These are phyloP conservation scores for Cantharis nigra DNA, from an alignment of 2,888 invertebrate genomes.

Conservation along the genomic window DNA sequence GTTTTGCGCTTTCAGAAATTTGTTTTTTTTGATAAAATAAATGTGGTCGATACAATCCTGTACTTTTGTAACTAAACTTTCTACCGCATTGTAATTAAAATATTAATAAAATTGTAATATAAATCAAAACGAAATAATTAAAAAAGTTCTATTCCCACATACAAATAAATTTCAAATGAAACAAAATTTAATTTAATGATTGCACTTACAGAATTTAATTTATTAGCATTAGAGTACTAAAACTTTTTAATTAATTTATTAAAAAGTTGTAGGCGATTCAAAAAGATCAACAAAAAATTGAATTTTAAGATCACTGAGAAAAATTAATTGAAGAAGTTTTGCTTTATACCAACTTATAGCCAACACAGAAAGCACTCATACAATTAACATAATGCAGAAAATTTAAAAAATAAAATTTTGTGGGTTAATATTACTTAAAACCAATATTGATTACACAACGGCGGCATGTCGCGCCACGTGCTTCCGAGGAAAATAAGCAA, in stretches of 20 bases:
- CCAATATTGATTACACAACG: background rate
- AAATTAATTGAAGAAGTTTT: background rate
- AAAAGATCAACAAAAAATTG: background rate
- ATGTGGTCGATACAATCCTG: background rate
- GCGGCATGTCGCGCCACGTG: background rate
- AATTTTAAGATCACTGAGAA: background rate
- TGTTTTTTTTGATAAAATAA: too few species aligned
- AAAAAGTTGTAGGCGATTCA: background rate
- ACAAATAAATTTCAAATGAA: background rate
- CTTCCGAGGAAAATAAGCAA: background rate
- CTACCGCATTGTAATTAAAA: background rate
- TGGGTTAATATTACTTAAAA: too few species aligned
- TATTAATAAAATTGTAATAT: background rate
- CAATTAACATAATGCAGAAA: background rate
- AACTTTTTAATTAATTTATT: background rate
- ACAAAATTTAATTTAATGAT: background rate
- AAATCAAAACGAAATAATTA: background rate
- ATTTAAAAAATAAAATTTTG: background rate
- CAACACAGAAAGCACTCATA: background rate
- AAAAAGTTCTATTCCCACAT: background rate
- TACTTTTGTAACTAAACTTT: background rate
- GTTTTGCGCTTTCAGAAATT: too few species aligned
- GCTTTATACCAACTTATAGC: background rate
- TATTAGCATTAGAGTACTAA: background rate
- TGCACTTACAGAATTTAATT: background rate